A percentile compares a stretch with the other conserved stretches of the same genome.
phyloP scores from a whole-genome alignment of 2,888 invertebrate species.

The Parthenolecanium corni region DNA sequence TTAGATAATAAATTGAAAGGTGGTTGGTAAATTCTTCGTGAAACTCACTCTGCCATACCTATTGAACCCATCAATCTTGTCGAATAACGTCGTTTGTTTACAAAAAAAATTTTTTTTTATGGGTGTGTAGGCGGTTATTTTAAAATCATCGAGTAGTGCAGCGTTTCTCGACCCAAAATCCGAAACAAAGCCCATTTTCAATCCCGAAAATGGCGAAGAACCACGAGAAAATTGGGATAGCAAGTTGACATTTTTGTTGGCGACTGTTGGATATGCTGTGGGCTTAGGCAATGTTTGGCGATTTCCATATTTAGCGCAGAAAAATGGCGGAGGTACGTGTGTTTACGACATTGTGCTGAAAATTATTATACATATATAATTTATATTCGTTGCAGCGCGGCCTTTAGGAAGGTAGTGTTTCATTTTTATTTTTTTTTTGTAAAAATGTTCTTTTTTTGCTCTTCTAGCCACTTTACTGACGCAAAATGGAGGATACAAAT shows the following conservation, averaged over 20 bases:
- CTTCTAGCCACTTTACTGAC: no score
- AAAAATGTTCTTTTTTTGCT: no score
- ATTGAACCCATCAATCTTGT: no score
- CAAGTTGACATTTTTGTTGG: constrained; percentile 79
- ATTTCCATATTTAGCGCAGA: constrained; percentile 88
- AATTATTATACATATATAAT: not conserved
- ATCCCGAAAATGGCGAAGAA: constrained; percentile 54
- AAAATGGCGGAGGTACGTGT: constrained; percentile 68
- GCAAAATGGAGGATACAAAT: no score
- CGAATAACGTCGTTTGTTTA: no score
- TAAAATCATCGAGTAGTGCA: constrained; percentile 32
- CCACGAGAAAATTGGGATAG: constrained; percentile 87
- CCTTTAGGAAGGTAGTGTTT: not conserved
- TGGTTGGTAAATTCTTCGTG: no score
- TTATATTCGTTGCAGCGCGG: not conserved
- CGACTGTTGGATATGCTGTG: constrained; percentile 90
- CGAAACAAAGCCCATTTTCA: constrained; percentile 52
- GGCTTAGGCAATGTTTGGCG: constrained; percentile 92
- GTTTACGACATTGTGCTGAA: not conserved
- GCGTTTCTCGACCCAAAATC: constrained; percentile 22
- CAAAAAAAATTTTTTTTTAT: no score
- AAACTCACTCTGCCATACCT: no score
- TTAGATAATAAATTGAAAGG: no score
- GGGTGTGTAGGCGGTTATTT: constrained; percentile 28
- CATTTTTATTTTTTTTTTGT: not conserved